These are phyloP conservation scores for Bovichtus variegatus DNA, from an alignment of 2,797 vertebrate genomes.

Conservation along the genomic window DNA sequence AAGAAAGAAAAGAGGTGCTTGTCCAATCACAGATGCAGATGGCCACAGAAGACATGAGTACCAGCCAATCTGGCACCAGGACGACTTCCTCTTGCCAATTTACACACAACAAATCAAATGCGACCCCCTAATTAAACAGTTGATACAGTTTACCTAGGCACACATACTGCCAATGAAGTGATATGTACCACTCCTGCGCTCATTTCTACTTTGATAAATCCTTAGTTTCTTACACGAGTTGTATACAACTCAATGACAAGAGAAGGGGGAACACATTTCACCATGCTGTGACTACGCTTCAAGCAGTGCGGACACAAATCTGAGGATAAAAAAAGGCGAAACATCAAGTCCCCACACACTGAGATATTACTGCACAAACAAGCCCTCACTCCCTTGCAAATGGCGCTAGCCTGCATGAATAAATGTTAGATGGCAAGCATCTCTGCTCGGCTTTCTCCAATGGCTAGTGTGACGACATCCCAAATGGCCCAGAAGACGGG, in stretches of 20 bases:
- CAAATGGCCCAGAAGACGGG: constrained; percentile 62
- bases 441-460: constrained; percentile 52
- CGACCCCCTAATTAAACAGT: constrained; percentile 58
- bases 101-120: constrained; percentile 61
- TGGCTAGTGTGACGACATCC: constrained; percentile 56
- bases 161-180: constrained; percentile 56
- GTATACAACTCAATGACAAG: background rate
- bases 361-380: constrained; percentile 31
- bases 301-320: constrained; percentile 2
- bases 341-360: background rate
- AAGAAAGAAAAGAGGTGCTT: constrained; percentile 59
- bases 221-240: background rate
- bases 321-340: background rate
- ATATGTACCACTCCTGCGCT: constrained; percentile 1
- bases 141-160: constrained; percentile 49
- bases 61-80: constrained; percentile 63
- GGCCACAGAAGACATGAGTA: constrained; percentile 70
- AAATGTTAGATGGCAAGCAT: constrained; percentile 63
- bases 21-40: constrained; percentile 72
- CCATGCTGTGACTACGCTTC: constrained; percentile 35
- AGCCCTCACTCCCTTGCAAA: constrained; percentile 34
- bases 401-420: constrained; percentile 53
- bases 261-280: background rate
- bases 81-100: constrained; percentile 50
- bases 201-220: constrained; percentile 25